Conservation (phyloP, 1,140 invertebrate species). For the Penaeus indicus region DNA sequence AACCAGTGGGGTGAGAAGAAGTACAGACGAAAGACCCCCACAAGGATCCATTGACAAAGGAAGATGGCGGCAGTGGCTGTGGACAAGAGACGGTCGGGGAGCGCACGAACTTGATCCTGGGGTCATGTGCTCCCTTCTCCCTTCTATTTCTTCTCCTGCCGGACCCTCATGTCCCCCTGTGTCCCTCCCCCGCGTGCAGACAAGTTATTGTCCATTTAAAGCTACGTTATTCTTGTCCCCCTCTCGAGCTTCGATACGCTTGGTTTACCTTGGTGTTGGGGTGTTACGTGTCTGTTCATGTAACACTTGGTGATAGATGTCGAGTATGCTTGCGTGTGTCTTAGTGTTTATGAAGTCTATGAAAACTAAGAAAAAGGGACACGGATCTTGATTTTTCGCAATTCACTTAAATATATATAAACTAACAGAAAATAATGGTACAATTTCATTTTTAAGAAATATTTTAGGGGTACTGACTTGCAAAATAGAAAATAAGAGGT, state of each 20-base stretch:
- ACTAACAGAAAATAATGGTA: too few relatives aligned
- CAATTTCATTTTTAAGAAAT: too few relatives aligned
- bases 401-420: too few relatives aligned
- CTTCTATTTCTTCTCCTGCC: not conserved
- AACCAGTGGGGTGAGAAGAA: slow-evolving; percentile 1
- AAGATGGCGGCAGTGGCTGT: slow-evolving; percentile 14
- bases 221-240: slow-evolving; percentile 2
- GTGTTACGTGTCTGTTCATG: too few relatives aligned
- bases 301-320: too few relatives aligned
- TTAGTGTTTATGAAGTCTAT: too few relatives aligned
- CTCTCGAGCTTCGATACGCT: not conserved
- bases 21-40: not conserved
- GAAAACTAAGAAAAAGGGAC: too few relatives aligned
- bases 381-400: too few relatives aligned
- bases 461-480: too few relatives aligned
- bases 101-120: slow-evolving; percentile 18
- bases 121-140: slow-evolving; percentile 11
- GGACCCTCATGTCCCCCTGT: not conserved
- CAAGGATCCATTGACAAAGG: slow-evolving; percentile 9
- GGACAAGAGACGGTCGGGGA: slow-evolving; percentile 16
- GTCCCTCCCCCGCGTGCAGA: not conserved
- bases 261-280: too few relatives aligned
- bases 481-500: too few relatives aligned
- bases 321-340: too few relatives aligned
- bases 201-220: slow-evolving; percentile 27